These are phyloP conservation scores for Hyla sarda DNA, from an alignment of 2,113 vertebrate genomes.

Conservation along the genomic window DNA sequence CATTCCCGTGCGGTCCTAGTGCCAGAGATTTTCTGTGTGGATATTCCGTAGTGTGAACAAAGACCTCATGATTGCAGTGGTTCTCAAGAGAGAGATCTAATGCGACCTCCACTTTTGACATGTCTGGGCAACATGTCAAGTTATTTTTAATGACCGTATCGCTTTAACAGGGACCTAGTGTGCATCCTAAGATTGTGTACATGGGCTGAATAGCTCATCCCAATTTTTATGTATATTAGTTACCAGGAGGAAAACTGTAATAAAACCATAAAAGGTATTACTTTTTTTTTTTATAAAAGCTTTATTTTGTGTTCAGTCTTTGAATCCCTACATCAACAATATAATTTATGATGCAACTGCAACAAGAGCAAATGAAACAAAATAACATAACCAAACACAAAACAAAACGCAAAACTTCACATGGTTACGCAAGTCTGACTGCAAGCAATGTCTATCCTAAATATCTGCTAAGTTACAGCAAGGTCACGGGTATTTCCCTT, in stretches of 20 bases:
- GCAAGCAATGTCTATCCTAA: constrained; percentile 12
- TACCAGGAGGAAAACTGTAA: neutral
- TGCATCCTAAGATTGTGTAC: too few species aligned
- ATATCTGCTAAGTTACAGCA: constrained; percentile 1
- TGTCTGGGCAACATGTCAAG: too few species aligned
- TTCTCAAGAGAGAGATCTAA: too few species aligned
- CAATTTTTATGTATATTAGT: too few species aligned
- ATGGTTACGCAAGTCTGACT: constrained; percentile 71
- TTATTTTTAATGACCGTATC: too few species aligned
- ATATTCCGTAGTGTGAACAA: too few species aligned
- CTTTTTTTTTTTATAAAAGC: constrained; percentile 65
- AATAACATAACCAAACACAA: constrained; percentile 18
- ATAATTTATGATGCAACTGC: constrained; percentile 73
- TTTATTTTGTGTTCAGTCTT: constrained; percentile 71
- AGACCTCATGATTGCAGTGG: too few species aligned
- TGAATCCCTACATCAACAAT: constrained; percentile 76
- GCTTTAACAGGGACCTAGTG: too few species aligned
- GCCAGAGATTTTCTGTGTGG: too few species aligned
- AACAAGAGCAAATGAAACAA: constrained; percentile 73
- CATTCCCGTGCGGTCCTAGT: too few species aligned
- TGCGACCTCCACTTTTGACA: too few species aligned
- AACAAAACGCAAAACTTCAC: constrained; percentile 60
- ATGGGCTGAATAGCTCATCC: too few species aligned
- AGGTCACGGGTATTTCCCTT: neutral
- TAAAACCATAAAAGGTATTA: neutral